These are phyloP conservation scores for Alloplasta piceator DNA, from an alignment of 2,888 invertebrate genomes.

Conservation along the genomic window DNA sequence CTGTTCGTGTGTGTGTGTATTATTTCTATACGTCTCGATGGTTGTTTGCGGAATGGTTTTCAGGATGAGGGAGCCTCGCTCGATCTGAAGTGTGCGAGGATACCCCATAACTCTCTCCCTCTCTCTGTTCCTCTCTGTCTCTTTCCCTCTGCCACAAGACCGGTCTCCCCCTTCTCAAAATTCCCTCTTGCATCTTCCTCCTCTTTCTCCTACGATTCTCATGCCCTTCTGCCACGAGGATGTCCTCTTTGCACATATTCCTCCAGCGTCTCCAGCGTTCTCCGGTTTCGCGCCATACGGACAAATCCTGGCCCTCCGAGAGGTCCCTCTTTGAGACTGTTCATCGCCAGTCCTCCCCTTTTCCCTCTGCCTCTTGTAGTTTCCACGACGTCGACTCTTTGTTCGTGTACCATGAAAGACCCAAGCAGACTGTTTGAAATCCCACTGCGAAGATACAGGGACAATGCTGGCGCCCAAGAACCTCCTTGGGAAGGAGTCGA, in stretches of 20 bases:
- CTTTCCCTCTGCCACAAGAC: constrained; percentile 66
- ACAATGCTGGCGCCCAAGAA: constrained; percentile 60
- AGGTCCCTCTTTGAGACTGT: too few species aligned
- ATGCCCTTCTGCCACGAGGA: constrained; percentile 43
- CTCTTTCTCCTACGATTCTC: constrained; percentile 32
- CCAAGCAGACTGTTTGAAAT: constrained; percentile 34
- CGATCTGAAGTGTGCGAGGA: constrained; percentile 57
- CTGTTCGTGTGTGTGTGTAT: constrained; percentile 37
- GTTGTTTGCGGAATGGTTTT: constrained; percentile 59
- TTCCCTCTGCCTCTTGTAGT: not conserved
- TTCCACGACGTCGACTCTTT: constrained; percentile 47
- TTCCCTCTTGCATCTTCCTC: constrained; percentile 21
- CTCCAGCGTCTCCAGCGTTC: constrained; percentile 29
- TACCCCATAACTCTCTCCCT: constrained; percentile 62
- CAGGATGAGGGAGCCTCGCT: constrained; percentile 57
- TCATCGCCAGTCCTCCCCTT: not conserved
- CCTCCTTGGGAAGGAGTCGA: constrained; percentile 28
- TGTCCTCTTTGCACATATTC: constrained; percentile 37
- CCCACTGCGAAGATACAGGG: constrained; percentile 42
- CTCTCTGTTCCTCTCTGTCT: constrained; percentile 52
- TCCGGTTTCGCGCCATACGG: not conserved
- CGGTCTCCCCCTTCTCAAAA: constrained; percentile 60
- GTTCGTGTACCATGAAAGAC: constrained; percentile 39
- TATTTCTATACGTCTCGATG: constrained; percentile 20
- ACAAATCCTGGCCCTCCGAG: not conserved